Base-by-base conservation (phyloP, 2,888 invertebrate genomes). In the Graphium colonna region DNA sequence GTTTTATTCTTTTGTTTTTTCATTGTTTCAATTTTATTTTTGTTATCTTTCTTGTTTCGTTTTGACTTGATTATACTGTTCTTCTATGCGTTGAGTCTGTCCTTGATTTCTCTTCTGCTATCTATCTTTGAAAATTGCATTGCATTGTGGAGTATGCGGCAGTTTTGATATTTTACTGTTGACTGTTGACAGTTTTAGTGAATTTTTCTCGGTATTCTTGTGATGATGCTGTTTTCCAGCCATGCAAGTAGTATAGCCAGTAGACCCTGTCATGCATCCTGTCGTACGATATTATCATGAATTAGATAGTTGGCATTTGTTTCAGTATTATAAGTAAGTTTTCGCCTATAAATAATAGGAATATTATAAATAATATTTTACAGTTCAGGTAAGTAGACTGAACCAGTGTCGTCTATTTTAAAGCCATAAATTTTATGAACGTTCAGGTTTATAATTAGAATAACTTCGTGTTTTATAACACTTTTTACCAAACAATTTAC, bases 141-240 rank as follows among this genome's bases (percentile, higher is more conserved):
- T 80, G 86, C 84, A 81, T 85, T 86, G 87, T 85, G 89, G 83
- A 81, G 80, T 87, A 87, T 87, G 82, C 87, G 87, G 85, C 86
- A 84, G 87, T 81, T 77, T 71, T 79, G 60, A 56, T 56, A 61
- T 63, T 73, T 44, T 5, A 54, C 71, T 66, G 67, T 63, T 67
- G 73, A 69, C 62, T 77, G 74, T 75, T 75, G 69, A 70, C 68
- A 68, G 65, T 75, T 75, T 78, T 82, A 71, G 74, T 68, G 62
- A 58, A 70, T 69, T 70, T 67, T 72, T 69, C 67, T 68, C 65
- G 65, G 61, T 59, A 40, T 60, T 62, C 71, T 71, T 72, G 70
- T 65, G 71, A 70, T 73, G 74, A 69, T 67, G 63, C 61, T 68
- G 70, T 65, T 66, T 68, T 75, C 68, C 71, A 69, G 71, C 71